Evolutionary conservation across 1,140 invertebrate species (phyloP).

Genomic region (Trichogramma pretiosum): DNA sequence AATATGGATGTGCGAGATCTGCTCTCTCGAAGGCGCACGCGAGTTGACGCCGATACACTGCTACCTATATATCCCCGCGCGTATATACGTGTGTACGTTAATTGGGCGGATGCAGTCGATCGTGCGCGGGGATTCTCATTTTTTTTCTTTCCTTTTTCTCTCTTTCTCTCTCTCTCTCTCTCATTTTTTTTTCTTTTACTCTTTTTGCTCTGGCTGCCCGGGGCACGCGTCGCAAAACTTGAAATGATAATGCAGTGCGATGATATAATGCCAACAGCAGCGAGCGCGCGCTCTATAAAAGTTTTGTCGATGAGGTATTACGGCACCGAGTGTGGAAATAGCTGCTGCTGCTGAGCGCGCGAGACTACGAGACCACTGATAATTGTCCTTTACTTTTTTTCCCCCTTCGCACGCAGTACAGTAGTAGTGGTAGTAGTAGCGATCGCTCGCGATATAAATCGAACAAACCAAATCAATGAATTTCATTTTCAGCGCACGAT

Average conservation of each 20-base stretch:
- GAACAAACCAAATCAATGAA: no score
- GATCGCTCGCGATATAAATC: no score
- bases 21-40: slow-evolving; percentile 18
- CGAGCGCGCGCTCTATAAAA: not conserved
- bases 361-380: no score
- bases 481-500: no score
- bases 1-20: not conserved
- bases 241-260: slow-evolving; percentile 3
- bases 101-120: not conserved
- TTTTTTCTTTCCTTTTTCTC: not conserved
- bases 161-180: not conserved
- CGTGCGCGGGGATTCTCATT: not conserved
- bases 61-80: not conserved
- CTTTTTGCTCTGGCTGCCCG: not conserved
- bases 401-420: no score
- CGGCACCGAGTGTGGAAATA: no score
- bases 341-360: no score
- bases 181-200: not conserved
- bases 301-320: no score
- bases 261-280: not conserved
- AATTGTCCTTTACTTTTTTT: no score
- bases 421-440: no score
- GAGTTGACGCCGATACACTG: not conserved
- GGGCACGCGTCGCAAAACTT: not conserved
- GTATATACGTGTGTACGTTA: not conserved